phyloP scores from a whole-genome alignment of 2,113 vertebrate species.

The Leucoraja erinaceus region DNA sequence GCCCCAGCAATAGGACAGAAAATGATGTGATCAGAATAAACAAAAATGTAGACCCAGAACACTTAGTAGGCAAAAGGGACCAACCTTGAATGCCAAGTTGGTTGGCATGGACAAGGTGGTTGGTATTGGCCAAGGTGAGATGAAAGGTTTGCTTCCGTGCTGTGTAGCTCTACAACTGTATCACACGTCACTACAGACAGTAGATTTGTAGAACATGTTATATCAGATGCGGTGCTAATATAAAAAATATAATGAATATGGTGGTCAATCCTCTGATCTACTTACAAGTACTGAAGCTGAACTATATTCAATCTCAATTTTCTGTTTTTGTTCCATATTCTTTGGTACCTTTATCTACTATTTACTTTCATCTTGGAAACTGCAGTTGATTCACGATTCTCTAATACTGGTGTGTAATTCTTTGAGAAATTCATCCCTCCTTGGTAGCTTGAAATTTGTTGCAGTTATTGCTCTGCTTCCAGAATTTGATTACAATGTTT shows the following conservation, averaged over 20 bases:
- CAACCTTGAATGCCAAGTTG: too few relatives aligned
- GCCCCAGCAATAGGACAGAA: background rate
- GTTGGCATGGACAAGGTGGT: too few relatives aligned
- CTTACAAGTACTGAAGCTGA: too few relatives aligned
- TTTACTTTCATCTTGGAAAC: background rate
- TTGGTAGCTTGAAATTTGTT: too few relatives aligned
- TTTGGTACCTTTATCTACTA: background rate
- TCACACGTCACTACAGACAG: background rate
- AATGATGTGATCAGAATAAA: background rate
- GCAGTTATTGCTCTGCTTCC: too few relatives aligned
- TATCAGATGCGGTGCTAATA: background rate
- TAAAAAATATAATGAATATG: background rate
- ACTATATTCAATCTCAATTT: background rate
- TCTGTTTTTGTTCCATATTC: background rate
- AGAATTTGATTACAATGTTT: too few relatives aligned
- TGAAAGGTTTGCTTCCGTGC: too few relatives aligned
- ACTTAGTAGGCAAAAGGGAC: background rate
- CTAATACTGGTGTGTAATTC: background rate
- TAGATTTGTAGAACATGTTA: background rate
- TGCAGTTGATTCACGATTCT: background rate
- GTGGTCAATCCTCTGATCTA: background rate
- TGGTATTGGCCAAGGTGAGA: too few relatives aligned
- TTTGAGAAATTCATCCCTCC: too few relatives aligned
- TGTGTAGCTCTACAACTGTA: too few relatives aligned
- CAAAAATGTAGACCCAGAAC: background rate